A percentile compares a stretch with the other conserved stretches of the same genome.
Evolutionary conservation across 2,113 vertebrate species (phyloP).

Genomic region (Danio rerio): GRCz12tu NC_133182.1:29010501-29011000

Average conservation of each 20-base stretch:
- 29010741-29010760: slow-evolving; percentile 57
- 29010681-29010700: background rate
- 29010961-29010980: background rate
- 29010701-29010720: slow-evolving; percentile 6
- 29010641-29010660: slow-evolving; percentile 20
- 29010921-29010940: slow-evolving; percentile 36
- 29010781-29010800: background rate
- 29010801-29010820: slow-evolving; percentile 26
- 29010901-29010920: slow-evolving; percentile 19
- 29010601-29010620: slow-evolving; percentile 2
- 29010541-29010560: no score
- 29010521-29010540: no score
- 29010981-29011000: slow-evolving; percentile 30
- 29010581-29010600: background rate
- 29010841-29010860: slow-evolving; percentile 52
- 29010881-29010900: slow-evolving; percentile 1
- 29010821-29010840: slow-evolving; percentile 39
- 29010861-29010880: slow-evolving; percentile 49
- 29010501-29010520: no score
- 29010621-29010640: background rate
- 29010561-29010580: background rate
- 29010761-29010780: slow-evolving; percentile 28
- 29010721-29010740: background rate
- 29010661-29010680: slow-evolving; percentile 16
- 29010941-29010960: slow-evolving; percentile 19